Base-by-base conservation (phyloP, 2,113 vertebrate genomes). In the Sorex araneus region DNA sequence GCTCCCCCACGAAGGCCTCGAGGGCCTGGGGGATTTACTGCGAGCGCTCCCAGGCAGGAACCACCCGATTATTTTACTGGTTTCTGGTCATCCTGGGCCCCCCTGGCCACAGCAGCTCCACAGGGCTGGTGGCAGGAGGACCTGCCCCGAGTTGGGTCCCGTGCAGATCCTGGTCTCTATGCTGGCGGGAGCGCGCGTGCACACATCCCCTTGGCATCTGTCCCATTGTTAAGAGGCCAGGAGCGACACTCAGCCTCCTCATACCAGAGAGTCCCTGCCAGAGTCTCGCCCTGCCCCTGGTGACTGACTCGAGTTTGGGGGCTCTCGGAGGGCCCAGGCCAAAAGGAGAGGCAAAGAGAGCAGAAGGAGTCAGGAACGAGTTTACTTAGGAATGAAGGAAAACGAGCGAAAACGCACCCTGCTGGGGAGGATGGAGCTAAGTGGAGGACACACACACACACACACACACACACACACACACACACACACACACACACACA, bases 301-400 rank as follows among this genome's bases (percentile, higher is more conserved):
- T 0, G 8, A 23, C 80, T 50, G 9, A 23, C 80, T 50, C 8
- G 54, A 13, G 45, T 40, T 83, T 54, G 8, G 54, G 8, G 50
- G 64, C 66, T 23, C 66, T 23, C 23, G 81, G 36, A 78, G 87
- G 30, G 8, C 23, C 19, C 9, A 12, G 0, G 30, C 60, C 60
- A 28, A 21, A 66, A 76, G 75, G 1, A 6, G 30, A 34, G 19
- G 30, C 13, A 2, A 79, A 64, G 57, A 69, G n/a, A 63, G 11
- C 3, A 34, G 19, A 32, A 5, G n/a, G 21, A 57, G 60, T 16
- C 32, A 60, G 6, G 2, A 83, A 47, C 21, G 40, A 23, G 27
- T 11, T 71, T 64, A 63, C 36, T 87, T 28, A 67, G 79, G 30
- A 75, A 78, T 34, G 18, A 80, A 79, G 34, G 70, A 87, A 80